These are phyloP conservation scores for Pogonophryne albipinna DNA, from an alignment of 2,797 vertebrate genomes.

Conservation along the genomic window DNA sequence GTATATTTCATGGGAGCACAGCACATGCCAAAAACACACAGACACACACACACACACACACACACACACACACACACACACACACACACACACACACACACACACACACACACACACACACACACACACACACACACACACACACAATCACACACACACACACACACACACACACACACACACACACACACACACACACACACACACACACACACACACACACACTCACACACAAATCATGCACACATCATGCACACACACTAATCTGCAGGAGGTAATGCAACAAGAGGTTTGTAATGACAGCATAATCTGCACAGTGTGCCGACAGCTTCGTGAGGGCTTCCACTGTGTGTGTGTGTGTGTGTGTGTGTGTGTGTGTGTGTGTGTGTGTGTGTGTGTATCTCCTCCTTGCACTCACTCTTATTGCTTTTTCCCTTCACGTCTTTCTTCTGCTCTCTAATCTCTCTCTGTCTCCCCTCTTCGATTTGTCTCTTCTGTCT, in stretches of 20 bases:
- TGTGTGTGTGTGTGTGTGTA: background rate
- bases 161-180: too few relatives aligned
- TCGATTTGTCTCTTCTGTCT: constrained; percentile 10
- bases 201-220: background rate
- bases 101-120: background rate
- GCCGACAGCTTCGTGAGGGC: constrained; percentile 26
- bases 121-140: background rate
- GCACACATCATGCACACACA: background rate
- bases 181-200: background rate
- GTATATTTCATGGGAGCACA: background rate
- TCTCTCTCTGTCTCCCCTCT: constrained; percentile 40
- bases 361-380: constrained; percentile 12
- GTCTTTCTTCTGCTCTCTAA: constrained; percentile 20
- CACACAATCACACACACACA: background rate
- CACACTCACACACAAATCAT: too few relatives aligned
- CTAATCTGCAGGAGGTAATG: constrained; percentile 44
- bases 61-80: constrained; percentile 2
- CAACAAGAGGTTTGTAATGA: constrained; percentile 45
- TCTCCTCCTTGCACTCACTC: background rate
- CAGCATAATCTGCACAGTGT: constrained; percentile 44
- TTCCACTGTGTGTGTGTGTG: constrained; percentile 17
- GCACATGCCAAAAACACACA: constrained; percentile 53
- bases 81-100: too few relatives aligned
- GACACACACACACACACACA: background rate
- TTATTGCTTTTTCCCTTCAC: background rate